Percentiles rank a stretch among this genome's conserved stretches.
These are phyloP conservation scores for Xerus rutilus DNA, from an alignment of 2,797 vertebrate genomes.

Conservation along the genomic window DNA sequence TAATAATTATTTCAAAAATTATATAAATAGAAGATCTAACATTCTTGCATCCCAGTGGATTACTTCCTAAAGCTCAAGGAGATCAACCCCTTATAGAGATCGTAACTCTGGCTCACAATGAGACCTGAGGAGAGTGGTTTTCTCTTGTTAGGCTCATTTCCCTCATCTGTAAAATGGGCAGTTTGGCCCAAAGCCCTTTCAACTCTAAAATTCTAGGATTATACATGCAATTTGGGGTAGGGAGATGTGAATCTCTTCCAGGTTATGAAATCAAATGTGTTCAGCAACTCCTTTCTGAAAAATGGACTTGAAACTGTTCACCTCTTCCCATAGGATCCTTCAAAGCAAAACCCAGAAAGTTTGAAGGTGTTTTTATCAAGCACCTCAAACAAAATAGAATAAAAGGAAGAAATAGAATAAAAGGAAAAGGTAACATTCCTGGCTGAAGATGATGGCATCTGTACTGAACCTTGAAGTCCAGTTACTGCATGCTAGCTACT, in stretches of 20 bases:
- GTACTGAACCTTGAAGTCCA: constrained; percentile 37
- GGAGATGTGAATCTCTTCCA: background rate
- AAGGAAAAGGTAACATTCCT: background rate
- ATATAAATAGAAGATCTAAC: background rate
- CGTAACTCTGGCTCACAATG: background rate
- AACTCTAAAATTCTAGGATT: background rate
- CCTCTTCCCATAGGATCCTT: background rate
- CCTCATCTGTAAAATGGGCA: background rate
- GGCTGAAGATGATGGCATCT: constrained; percentile 65
- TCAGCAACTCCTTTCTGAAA: background rate
- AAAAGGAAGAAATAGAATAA: background rate
- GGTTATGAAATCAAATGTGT: background rate
- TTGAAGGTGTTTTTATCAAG: background rate
- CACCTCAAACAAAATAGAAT: background rate
- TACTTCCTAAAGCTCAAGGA: background rate
- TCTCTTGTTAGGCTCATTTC: background rate
- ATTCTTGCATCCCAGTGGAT: background rate
- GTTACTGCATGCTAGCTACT: constrained; percentile 73
- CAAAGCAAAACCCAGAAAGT: background rate
- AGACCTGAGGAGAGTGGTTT: background rate
- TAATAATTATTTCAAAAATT: constrained; percentile 13
- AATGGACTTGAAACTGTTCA: background rate
- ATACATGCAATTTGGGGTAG: background rate
- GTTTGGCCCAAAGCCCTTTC: background rate
- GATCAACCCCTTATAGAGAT: background rate